Percentiles rank a stretch among this genome's conserved stretches.
Conservation (phyloP, 2,888 invertebrate genomes). For the Cremastobaeus sp. region DNA sequence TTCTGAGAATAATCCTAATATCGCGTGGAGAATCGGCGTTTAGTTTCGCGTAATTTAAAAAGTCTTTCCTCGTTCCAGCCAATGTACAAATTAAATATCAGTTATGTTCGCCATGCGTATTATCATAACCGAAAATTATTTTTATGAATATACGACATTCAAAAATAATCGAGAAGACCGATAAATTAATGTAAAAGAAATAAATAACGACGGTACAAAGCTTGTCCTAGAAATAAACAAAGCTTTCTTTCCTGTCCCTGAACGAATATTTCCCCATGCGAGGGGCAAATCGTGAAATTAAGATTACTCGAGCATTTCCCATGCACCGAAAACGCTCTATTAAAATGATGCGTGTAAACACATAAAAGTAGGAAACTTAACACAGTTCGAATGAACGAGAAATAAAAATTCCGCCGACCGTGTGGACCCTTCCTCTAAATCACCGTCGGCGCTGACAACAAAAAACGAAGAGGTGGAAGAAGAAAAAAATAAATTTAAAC, state of each 20-base stretch:
- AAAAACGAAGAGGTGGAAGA: not conserved
- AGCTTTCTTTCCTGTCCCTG: not conserved
- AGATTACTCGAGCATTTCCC: constrained; percentile 33
- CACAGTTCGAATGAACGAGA: constrained; percentile 22
- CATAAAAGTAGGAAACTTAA: constrained; percentile 14
- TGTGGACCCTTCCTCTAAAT: constrained; percentile 23
- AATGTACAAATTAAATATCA: constrained; percentile 30
- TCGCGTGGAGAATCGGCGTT: constrained; percentile 43
- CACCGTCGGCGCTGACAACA: constrained; percentile 20
- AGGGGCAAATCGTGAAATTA: constrained; percentile 18
- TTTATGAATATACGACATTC: too few relatives aligned
- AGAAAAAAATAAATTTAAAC: constrained; percentile 22
- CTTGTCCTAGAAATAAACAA: too few relatives aligned
- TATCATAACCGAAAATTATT: too few relatives aligned
- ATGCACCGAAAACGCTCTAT: constrained; percentile 18
- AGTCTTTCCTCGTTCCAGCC: constrained; percentile 28
- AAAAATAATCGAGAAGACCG: too few relatives aligned
- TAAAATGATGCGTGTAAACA: constrained; percentile 8
- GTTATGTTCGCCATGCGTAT: constrained; percentile 16
- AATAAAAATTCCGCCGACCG: constrained; percentile 23
- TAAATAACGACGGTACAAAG: too few relatives aligned
- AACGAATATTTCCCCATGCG: not conserved
- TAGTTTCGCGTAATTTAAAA: constrained; percentile 34
- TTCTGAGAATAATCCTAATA: constrained; percentile 29
- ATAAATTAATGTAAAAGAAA: too few relatives aligned